Percentiles rank a stretch among this genome's conserved stretches.
These are phyloP conservation scores for Biston betularia DNA, from an alignment of 2,888 invertebrate genomes.

Conservation along the genomic window DNA sequence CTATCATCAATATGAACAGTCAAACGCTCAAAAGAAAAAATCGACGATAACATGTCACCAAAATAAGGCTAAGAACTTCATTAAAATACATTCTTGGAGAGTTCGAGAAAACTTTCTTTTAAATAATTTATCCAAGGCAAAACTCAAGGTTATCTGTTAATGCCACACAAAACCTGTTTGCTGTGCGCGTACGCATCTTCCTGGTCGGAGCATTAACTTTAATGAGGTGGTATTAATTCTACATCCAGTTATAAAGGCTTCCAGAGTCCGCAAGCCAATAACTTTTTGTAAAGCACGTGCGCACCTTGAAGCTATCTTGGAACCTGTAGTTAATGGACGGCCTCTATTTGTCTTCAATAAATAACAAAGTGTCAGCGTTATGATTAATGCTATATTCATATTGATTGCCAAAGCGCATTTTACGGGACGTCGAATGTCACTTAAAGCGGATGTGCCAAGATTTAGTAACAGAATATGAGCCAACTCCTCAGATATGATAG, in stretches of 20 bases:
- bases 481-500: conserved; percentile 26
- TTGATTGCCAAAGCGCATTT: conserved; percentile 62
- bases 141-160: conserved; percentile 46
- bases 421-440: conserved; percentile 56
- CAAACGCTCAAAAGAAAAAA: conserved; percentile 3
- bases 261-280: conserved; percentile 55
- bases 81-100: conserved; percentile 35
- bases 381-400: conserved; percentile 68
- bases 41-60: background rate
- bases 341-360: conserved; percentile 68
- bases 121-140: conserved; percentile 39
- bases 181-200: conserved; percentile 44
- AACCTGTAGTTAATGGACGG: conserved; percentile 48
- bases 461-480: conserved; percentile 40
- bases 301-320: conserved; percentile 47
- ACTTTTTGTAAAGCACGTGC: conserved; percentile 54
- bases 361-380: conserved; percentile 65
- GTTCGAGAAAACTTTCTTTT: conserved; percentile 43
- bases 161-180: conserved; percentile 50
- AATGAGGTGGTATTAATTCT: conserved; percentile 53
- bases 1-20: conserved; percentile 12
- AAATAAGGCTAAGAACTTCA: conserved; percentile 14
- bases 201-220: conserved; percentile 44
- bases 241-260: conserved; percentile 55
- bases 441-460: conserved; percentile 61